Evolutionary conservation across 2,888 invertebrate genomes (phyloP), one percentile per base, ranked within the genome.

Genomic region (Eremobia ochroleuca): DNA sequence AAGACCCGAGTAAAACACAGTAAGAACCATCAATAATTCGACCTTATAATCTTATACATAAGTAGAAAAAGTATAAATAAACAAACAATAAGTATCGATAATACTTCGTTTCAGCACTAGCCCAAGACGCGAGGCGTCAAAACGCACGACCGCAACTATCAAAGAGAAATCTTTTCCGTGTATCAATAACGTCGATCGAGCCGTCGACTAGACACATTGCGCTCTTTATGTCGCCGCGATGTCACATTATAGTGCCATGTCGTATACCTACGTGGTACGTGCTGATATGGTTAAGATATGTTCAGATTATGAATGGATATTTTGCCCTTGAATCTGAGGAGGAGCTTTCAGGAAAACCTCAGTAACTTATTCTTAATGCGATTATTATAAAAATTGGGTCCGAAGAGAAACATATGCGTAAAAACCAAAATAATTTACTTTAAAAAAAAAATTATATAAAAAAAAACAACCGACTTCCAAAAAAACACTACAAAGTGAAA

Each of bases 121-220:
- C 37, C 34, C 67, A 84, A 87, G 86, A 87, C 90, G 88, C 93
- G 93, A 94, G 94, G 95, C 96, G 94, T 96, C 95, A 94, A 95
- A 95, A 94, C 95, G 94, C 93, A 95, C 92, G 93, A 94, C 95
- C 96, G 92, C 96, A 94, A 97, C 97, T 97, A 97, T 97, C 97
- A 97, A 97, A 97, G 96, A 96, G 97, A 97, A 96, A 97, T 97
- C 96, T 97, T 97, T 97, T 97, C 97, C 97, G 96, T 97, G 97
- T 97, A 96, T 95, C 96, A 96, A 96, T 97, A 97, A 95, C 94
- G 94, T 85, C 91, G 90, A 91, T 91, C 91, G 92, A 89, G 92
- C 90, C 93, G 93, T 91, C 94, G 93, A 92, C 94, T 92, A 94
- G 94, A 94, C 95, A 93, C 94, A 94, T 94, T 92, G 92, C 91